Evolutionary conservation across 2,113 vertebrate species (phyloP), one percentile per base, ranked within the genome.

Genomic region (Ctenomys sociabilis): DNA sequence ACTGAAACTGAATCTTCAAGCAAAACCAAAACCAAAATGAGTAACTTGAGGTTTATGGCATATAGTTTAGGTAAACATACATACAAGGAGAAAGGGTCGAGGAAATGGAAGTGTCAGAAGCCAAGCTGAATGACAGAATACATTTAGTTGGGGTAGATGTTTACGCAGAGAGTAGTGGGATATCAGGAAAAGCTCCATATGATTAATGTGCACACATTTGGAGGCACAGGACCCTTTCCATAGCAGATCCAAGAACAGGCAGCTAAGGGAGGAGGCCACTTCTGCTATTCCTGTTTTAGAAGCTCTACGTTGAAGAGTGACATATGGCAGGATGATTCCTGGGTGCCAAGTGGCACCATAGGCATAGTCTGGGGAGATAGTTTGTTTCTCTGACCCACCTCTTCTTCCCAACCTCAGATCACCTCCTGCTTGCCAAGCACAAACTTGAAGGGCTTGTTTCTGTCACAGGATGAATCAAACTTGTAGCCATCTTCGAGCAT

Each of bases 351-450:
- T 59, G 57, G 57, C 19, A 59, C 16, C 21, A 21, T 19, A 6
- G 57, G 57, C 57, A 59, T 19, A 59, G 57, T 59, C 57, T 59
- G 57, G 57, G 57, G 57, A 59, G 57, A 17, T 19, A 19, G 57
- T 57, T 59, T 59, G 17, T 17, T 19, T 21, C 16, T 22, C 57
- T 59, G 17, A 59, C 57, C 57, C 57, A 99, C 99, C 14, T 99
- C 99, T 98, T 99, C 99, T 78, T 99, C 99, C 99, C 99, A 99
- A 98, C 99, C 99, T 30, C 99, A 99, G 98, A 99, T 99, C 97
- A 99, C 99, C 97, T 99, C 99, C 98, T 99, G 99, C 97, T 99
- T 99, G 97, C 99, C 99, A 43, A 99, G 99, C 98, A 99, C 99
- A 93, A 99, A 99, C 96, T 99, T 99, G 98, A 99, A 99, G 9